Conservation (phyloP, 2,113 vertebrate genomes). For the Cnemophilus loriae region DNA sequence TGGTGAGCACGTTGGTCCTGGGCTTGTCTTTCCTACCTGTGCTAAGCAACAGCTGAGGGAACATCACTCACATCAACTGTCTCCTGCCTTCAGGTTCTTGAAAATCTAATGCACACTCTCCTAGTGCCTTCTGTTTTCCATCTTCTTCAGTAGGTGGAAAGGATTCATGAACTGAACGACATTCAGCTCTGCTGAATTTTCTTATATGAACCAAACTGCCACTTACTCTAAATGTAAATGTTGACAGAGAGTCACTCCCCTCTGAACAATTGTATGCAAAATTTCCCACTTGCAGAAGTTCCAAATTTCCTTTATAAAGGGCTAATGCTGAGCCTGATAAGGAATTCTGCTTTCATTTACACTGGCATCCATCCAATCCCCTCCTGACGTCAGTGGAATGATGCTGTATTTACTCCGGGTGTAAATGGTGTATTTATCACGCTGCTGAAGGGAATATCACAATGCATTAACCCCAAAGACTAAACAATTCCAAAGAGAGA, state of each 20-base stretch:
- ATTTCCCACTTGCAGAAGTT: background rate
- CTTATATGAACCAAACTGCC: background rate
- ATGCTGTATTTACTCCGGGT: background rate
- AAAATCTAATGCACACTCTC: background rate
- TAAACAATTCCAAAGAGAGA: background rate
- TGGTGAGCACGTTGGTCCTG: constrained; percentile 64
- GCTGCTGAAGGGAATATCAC: background rate
- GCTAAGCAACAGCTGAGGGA: background rate
- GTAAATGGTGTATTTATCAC: background rate
- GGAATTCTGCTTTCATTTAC: constrained; percentile 2
- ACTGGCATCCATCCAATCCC: background rate
- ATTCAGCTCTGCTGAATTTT: background rate
- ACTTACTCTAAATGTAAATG: background rate
- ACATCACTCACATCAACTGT: background rate
- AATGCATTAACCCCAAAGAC: background rate
- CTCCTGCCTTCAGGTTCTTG: background rate
- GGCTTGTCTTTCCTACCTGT: background rate
- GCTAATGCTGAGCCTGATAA: background rate
- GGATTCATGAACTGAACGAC: background rate
- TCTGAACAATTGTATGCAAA: background rate
- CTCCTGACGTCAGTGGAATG: background rate
- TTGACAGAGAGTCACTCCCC: background rate
- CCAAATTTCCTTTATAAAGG: background rate
- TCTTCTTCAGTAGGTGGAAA: background rate
- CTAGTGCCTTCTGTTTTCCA: background rate